Evolutionary conservation across 2,113 vertebrate species (phyloP), one percentile per base, ranked within the genome.

Genomic region (Falcunculus frontatus): DNA sequence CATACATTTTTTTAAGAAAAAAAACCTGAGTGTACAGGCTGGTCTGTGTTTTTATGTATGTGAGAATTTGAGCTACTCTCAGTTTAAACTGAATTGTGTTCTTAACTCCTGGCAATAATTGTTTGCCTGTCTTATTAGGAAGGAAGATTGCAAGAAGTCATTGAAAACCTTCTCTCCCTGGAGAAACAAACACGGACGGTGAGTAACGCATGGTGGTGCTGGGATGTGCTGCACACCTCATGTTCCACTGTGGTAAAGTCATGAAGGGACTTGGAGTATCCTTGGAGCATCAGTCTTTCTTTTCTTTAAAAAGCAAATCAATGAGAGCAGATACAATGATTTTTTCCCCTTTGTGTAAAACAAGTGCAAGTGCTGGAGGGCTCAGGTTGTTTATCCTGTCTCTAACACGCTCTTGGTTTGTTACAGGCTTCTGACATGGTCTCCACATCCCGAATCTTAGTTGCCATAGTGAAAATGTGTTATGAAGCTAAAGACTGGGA

Each of bases 161-260:
- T 99, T 79, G 99, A 99, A 95, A 99, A 98, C 65, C 98, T 99
- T 95, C 98, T 99, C 29, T 99, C 99, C 75, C 93, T 99, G 97
- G 99, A 99, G 95, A 99, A 99, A 91, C 99, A 99, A 97, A 99
- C 99, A 5, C 98, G 99, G 86, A 99, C 99, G 59, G 99, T 99
- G 96, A 98, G 99, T 97, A 64, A 16, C 4, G 29, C 1, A 0
- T 21, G 26, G 18, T n/a, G 17, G 0, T n/a, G 41, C 35, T 46
- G 69, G 25, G 20, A 15, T 87, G 25, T n/a, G 33, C 62, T 33
- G 0, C 49, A n/a, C 33, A 1, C 13, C 5, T 14, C 41, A 4
- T 4, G 2, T 53, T 46, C 57, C 33, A 2, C 19, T 67, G 65
- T 14, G 2, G 19, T 60, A 4, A 50, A 67, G n/a, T 19, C 1